Conservation (phyloP, 1,140 invertebrate genomes). For the Mylabris phalerata region DNA sequence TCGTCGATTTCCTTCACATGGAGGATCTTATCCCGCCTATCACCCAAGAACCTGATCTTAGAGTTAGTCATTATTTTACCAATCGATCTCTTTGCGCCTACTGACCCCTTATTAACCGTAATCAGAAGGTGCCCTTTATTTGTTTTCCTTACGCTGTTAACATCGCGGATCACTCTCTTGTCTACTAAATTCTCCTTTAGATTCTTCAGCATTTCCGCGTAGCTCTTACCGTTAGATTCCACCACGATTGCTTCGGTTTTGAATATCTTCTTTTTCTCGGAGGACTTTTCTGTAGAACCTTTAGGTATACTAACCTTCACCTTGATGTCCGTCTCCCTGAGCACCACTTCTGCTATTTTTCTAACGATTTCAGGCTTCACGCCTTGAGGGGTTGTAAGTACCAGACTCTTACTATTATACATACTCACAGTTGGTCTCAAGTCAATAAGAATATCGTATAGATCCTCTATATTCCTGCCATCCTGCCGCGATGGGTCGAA, state of each 20-base stretch:
- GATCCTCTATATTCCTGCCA: neutral
- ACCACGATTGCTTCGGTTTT: neutral
- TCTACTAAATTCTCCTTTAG: neutral
- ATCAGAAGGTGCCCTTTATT: neutral
- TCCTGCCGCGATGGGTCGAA: neutral
- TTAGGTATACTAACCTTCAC: neutral
- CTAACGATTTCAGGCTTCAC: neutral
- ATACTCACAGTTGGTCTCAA: neutral
- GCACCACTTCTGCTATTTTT: neutral
- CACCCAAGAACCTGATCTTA: no score
- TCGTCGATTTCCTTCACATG: neutral
- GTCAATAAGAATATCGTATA: neutral
- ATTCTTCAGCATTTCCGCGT: neutral
- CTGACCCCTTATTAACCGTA: neutral
- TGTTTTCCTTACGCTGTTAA: neutral
- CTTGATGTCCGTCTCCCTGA: neutral
- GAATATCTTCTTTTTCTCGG: neutral
- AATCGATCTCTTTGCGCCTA: neutral
- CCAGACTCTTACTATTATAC: neutral
- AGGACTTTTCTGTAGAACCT: neutral
- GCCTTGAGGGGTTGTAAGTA: neutral
- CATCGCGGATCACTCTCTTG: neutral
- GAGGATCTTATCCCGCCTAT: no score
- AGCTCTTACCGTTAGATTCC: neutral
- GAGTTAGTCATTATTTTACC: no score